Evolutionary conservation across 2,797 vertebrate species (phyloP).

Genomic region (Atherinosoma microstoma): DNA sequence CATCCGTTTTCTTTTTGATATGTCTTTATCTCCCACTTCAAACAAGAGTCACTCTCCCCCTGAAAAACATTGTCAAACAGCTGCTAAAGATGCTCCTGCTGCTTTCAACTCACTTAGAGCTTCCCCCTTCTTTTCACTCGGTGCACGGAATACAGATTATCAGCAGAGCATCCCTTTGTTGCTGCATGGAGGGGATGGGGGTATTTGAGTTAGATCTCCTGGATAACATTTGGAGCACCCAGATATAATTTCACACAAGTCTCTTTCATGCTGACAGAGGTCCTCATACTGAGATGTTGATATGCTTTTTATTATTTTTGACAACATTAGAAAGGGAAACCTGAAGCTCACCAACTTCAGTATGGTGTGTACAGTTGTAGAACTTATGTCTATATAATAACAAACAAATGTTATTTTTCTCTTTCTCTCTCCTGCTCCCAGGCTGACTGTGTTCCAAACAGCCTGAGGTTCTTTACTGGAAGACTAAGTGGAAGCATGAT

Average conservation of each 20-base stretch:
- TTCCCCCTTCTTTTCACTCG: conserved; percentile 54
- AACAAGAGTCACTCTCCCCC: conserved; percentile 64
- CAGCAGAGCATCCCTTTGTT: conserved; percentile 79
- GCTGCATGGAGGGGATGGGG: conserved; percentile 76
- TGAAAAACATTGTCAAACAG: conserved; percentile 67
- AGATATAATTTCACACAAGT: conserved; percentile 75
- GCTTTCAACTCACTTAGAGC: conserved; percentile 54
- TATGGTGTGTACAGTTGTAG: neutral
- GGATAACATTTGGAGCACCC: conserved; percentile 77
- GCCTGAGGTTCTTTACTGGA: conserved; percentile 31
- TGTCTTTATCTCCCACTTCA: conserved; percentile 75
- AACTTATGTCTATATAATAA: conserved; percentile 1
- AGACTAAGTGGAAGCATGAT: conserved; percentile 58
- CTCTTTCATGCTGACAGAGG: conserved; percentile 70
- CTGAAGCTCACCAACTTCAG: conserved; percentile 18
- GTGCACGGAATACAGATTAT: conserved; percentile 83
- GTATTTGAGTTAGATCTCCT: conserved; percentile 83
- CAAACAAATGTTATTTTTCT: conserved; percentile 19
- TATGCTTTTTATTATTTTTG: conserved; percentile 55
- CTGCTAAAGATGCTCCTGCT: conserved; percentile 57
- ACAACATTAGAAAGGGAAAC: conserved; percentile 38
- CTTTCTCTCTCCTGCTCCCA: conserved; percentile 17
- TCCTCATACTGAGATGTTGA: conserved; percentile 50
- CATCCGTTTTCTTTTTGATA: conserved; percentile 52
- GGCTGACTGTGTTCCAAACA: conserved; percentile 16